Conservation (phyloP, 2,113 vertebrate genomes). For the Taurulus bubalis region DNA sequence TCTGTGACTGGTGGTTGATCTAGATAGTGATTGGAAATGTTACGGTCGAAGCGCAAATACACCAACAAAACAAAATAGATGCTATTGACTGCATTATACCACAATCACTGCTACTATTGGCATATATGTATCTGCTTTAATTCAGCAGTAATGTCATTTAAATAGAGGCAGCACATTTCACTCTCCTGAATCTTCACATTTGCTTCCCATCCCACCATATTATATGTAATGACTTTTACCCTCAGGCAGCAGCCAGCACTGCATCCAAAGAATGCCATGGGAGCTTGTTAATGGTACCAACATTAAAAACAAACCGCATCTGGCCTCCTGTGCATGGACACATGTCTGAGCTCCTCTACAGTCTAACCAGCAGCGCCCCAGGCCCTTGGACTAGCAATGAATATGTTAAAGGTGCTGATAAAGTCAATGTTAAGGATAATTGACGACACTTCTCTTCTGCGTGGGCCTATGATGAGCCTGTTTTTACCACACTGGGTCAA, state of each 20-base stretch:
- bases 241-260: constrained; percentile 62
- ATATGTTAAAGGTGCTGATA: constrained; percentile 63
- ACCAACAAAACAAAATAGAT: background rate
- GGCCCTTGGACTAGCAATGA: constrained; percentile 64
- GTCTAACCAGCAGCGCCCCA: constrained; percentile 49
- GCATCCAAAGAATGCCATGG: constrained; percentile 69
- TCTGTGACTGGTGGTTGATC: constrained; percentile 40
- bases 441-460: constrained; percentile 25
- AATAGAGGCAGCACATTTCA: constrained; percentile 40
- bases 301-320: constrained; percentile 77
- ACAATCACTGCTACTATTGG: background rate
- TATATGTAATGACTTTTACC: constrained; percentile 74
- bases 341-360: constrained; percentile 66
- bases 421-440: constrained; percentile 58
- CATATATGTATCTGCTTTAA: constrained; percentile 24
- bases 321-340: constrained; percentile 68
- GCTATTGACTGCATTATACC: background rate
- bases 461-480: constrained; percentile 47
- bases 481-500: constrained; percentile 36
- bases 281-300: constrained; percentile 74
- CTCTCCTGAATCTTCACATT: constrained; percentile 37
- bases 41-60: background rate
- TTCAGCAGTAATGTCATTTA: constrained; percentile 32
- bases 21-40: constrained; percentile 6
- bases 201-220: constrained; percentile 47